Conservation (phyloP, 2,113 vertebrate species). For the Dolichotis patagonum region DNA sequence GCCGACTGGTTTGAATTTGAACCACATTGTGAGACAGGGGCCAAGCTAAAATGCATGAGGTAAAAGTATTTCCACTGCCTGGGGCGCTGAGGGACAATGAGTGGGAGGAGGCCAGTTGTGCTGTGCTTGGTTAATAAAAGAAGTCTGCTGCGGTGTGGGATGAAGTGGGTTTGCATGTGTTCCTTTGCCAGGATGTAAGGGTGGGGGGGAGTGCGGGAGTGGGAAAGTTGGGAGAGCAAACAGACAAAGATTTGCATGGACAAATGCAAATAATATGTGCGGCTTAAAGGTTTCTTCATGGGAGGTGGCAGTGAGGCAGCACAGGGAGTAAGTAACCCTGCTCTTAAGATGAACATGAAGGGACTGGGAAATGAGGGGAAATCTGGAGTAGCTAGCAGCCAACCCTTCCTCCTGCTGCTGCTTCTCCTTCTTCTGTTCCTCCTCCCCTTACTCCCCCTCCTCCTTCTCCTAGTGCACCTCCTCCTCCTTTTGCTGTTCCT, state of each 20-base stretch:
- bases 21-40: not conserved
- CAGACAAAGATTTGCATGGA: not conserved
- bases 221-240: not conserved
- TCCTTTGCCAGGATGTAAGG: not conserved
- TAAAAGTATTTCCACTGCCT: not conserved
- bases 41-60: not conserved
- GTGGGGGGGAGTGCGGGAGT: not conserved
- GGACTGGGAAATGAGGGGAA: not conserved
- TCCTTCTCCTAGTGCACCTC: not conserved
- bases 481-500: too few species aligned
- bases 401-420: not conserved
- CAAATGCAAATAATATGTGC: not conserved
- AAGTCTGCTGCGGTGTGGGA: not conserved
- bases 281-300: not conserved
- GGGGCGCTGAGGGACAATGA: not conserved
- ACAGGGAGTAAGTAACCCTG: too few species aligned
- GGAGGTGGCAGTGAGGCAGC: not conserved
- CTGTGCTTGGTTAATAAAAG: conserved; percentile 3
- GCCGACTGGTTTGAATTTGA: conserved; percentile 17
- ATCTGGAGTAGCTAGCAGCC: not conserved
- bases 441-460: not conserved
- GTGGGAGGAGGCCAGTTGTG: not conserved
- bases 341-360: not conserved
- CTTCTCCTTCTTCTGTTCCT: not conserved
- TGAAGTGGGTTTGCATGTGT: not conserved